phyloP scores from a whole-genome alignment of 1,140 invertebrate genomes.

The Apis laboriosa region DNA sequence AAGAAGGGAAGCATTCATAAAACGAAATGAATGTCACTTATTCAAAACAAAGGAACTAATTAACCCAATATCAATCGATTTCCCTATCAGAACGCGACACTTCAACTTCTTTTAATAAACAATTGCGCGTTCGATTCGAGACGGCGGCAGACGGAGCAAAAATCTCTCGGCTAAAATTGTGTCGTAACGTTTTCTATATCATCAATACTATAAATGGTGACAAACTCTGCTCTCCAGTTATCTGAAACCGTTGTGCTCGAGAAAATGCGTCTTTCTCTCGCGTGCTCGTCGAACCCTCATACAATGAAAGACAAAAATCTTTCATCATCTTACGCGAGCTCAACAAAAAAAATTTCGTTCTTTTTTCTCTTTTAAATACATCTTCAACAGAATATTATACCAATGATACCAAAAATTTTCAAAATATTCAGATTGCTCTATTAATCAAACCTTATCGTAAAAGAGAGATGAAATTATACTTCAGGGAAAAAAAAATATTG shows the following conservation, averaged over 20 bases:
- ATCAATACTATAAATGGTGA: not conserved
- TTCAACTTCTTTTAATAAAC: not conserved
- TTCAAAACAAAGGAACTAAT: too few relatives aligned
- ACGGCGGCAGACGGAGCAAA: not conserved
- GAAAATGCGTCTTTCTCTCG: constrained; percentile 29
- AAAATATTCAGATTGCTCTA: too few relatives aligned
- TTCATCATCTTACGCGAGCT: constrained; percentile 22
- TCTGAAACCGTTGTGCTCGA: not conserved
- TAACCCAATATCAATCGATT: too few relatives aligned
- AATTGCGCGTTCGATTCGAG: constrained; percentile 8
- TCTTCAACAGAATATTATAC: too few relatives aligned
- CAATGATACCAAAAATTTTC: too few relatives aligned
- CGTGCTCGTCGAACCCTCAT: constrained; percentile 25
- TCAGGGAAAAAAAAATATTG: too few relatives aligned
- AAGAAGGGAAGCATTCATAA: too few relatives aligned
- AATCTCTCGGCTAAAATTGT: not conserved
- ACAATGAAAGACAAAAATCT: not conserved
- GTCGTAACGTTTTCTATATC: not conserved
- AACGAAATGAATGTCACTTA: too few relatives aligned
- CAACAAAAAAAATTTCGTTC: not conserved
- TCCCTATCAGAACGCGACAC: too few relatives aligned
- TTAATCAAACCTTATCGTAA: too few relatives aligned
- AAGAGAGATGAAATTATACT: too few relatives aligned
- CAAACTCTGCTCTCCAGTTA: constrained; percentile 9
- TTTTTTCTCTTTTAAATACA: not conserved